Evolutionary conservation across 35 echinoderm and acorn worm species (phyloP), one percentile per base, ranked within the genome.

Genomic region (Hemicentrotus pulcherrimus): DNA sequence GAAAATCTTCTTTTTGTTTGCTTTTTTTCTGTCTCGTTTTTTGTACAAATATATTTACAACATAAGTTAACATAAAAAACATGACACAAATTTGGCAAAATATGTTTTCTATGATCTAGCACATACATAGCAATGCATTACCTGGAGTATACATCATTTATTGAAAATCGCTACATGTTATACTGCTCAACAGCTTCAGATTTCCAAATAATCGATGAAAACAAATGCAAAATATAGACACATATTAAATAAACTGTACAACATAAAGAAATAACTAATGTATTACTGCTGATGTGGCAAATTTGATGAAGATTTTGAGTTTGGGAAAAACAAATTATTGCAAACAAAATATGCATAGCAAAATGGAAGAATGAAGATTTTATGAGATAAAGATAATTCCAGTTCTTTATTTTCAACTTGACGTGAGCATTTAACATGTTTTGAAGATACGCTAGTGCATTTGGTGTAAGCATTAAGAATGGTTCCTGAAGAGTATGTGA

Each of bases 81-180:
- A 78, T 78, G 65, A 78, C 65, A 78, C 65, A 78, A 78, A 78
- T 78, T 78, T 78, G 65, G 65, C 65, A 78, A 78, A 78, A 78
- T 78, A 78, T 28, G 19, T 78, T 41, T 78, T 78, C 65, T 78
- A 78, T 78, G 65, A 78, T 22, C 65, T 78, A 78, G 65, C 65
- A 78, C 65, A n/a, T 78, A 78, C 65, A 78, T 78, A 78, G 19
- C 65, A 78, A 28, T 78, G 65, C 28, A 70, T 78, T n/a, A 78
- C 1, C 1, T 59, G 16, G 65, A 78, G 19, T 28, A n/a, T 78
- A 78, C 24, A 6, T 78, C 22, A 78, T 22, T 24, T 6, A 78
- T 7, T 78, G 65, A 28, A 5, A 78, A 78, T 78, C 24, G 28
- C 65, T 55, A 55, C 10, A 55, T 55, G 50, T 55, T 2, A 16